Conservation (phyloP, 2,797 vertebrate genomes). For the Dipus sagitta region DNA sequence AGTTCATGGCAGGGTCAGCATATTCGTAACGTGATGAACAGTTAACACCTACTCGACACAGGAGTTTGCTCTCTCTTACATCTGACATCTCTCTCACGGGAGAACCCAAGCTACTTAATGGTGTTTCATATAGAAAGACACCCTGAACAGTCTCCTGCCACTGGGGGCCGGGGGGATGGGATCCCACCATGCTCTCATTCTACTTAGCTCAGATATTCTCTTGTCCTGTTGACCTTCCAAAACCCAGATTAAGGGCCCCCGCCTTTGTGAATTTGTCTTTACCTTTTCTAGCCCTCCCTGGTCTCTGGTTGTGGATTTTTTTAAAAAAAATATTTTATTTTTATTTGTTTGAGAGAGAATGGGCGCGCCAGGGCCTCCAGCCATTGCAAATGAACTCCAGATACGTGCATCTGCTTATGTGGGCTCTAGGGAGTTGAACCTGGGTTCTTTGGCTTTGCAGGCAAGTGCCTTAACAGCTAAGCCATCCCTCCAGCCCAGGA, state of each 20-base stretch:
- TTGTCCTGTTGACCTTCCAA: background rate
- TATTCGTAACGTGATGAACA: slow-evolving; percentile 20
- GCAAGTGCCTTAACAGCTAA: too few relatives aligned
- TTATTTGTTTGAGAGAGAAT: too few relatives aligned
- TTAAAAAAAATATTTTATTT: too few relatives aligned
- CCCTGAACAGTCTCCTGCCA: too few relatives aligned
- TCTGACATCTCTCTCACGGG: background rate
- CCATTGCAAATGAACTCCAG: too few relatives aligned
- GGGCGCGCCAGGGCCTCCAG: too few relatives aligned
- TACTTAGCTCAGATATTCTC: background rate
- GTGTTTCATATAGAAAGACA: background rate
- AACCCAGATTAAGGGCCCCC: background rate
- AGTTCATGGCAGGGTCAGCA: background rate
- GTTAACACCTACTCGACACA: background rate
- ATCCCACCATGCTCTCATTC: background rate
- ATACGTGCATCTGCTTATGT: too few relatives aligned
- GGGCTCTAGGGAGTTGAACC: too few relatives aligned
- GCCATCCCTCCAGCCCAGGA: too few relatives aligned
- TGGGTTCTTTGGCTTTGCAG: too few relatives aligned
- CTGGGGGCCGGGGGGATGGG: too few relatives aligned
- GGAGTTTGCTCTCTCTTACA: background rate
- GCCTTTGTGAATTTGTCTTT: slow-evolving; percentile 48
- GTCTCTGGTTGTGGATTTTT: background rate
- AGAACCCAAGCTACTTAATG: background rate
- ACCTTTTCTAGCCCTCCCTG: background rate